Conservation (phyloP, 1,140 invertebrate species). For the Diprion similis region DNA sequence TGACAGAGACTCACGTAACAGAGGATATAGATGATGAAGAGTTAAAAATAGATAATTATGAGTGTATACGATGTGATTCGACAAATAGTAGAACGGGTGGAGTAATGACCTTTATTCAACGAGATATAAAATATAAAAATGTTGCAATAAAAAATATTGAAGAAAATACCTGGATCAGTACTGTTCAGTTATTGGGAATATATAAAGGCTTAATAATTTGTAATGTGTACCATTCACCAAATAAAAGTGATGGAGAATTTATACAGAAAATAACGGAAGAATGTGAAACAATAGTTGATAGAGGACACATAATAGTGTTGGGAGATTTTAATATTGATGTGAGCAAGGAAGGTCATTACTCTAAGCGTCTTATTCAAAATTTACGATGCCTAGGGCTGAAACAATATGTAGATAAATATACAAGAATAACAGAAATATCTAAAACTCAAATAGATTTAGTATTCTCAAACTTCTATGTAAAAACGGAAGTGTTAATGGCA, state of each 20-base stretch:
- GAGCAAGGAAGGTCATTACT: constrained; percentile 21
- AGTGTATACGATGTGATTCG: constrained; percentile 13
- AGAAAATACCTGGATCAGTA: constrained; percentile 17
- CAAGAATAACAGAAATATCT: constrained; percentile 24
- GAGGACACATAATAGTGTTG: constrained; percentile 24
- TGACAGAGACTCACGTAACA: constrained; percentile 22
- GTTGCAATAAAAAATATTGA: neutral
- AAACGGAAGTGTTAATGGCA: constrained; percentile 13
- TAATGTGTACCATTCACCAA: neutral
- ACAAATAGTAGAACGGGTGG: constrained; percentile 24
- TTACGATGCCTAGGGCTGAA: constrained; percentile 20
- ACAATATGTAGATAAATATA: constrained; percentile 23
- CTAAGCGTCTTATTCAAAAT: constrained; percentile 19
- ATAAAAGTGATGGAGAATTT: constrained; percentile 18
- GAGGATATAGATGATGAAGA: constrained; percentile 15
- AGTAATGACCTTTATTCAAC: constrained; percentile 18
- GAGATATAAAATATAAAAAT: constrained; percentile 16
- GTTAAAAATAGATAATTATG: constrained; percentile 17
- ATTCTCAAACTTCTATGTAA: constrained; percentile 18
- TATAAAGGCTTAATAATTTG: constrained; percentile 15
- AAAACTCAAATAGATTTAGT: constrained; percentile 23
- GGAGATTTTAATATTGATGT: constrained; percentile 26
- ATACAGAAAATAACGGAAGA: constrained; percentile 13
- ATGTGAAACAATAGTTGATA: constrained; percentile 23
- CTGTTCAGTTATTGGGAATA: neutral